phyloP scores from a whole-genome alignment of 2,113 vertebrate genomes.

The Lepus americanus region DNA sequence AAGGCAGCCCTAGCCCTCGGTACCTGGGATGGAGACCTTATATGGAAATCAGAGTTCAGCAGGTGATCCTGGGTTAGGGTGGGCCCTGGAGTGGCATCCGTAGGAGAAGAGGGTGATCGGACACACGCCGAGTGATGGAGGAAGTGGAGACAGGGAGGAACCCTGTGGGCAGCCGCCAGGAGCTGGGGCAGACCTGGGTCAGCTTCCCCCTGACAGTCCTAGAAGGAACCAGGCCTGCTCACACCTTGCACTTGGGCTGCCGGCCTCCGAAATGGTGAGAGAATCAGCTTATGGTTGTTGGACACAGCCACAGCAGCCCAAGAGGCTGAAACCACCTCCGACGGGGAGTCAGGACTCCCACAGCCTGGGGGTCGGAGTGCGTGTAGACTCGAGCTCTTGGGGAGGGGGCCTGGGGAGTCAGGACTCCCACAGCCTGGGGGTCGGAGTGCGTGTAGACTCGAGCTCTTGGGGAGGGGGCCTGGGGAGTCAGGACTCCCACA shows the following conservation, averaged over 20 bases:
- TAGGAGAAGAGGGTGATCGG: neutral
- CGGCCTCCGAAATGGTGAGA: neutral
- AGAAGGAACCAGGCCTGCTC: neutral
- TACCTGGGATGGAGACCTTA: accelerated
- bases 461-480: no score
- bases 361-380: accelerated
- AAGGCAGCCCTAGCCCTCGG: neutral
- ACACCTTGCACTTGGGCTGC: neutral
- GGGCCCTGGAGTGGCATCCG: no score
- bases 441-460: no score
- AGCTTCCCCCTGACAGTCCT: neutral
- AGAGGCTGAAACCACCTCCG: accelerated
- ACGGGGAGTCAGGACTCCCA: accelerated
- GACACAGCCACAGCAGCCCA: neutral
- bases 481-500: no score
- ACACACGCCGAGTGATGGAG: neutral
- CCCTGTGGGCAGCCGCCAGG: neutral
- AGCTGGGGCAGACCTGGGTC: neutral
- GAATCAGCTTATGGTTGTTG: neutral
- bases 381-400: no score
- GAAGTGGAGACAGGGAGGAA: neutral
- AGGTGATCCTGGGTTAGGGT: accelerated
- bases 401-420: no score
- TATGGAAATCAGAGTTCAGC: neutral
- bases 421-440: no score